Evolutionary conservation across 2,888 invertebrate genomes (phyloP), one percentile per base, ranked within the genome.

Genomic region (Caenorhabditis sp.): DNA sequence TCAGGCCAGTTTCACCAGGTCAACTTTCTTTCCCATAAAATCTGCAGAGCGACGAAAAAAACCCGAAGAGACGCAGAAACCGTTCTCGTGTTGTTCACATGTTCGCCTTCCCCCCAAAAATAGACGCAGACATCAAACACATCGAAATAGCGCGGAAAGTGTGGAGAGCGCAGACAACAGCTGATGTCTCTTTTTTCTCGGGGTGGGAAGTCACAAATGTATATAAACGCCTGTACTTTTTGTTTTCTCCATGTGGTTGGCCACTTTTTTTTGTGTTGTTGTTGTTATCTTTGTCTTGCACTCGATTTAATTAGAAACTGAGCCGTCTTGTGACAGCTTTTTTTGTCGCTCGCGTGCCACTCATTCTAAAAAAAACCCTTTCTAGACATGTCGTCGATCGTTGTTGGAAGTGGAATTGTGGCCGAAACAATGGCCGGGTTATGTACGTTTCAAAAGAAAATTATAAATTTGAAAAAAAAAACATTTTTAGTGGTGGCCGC

Each of bases 341-440:
- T n/a, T 54, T 54, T 54, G 8, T 54, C 19, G 54, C 53, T 31
- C 31, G 31, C 5, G 10, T 10, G 31, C 4, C 4, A 43, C 14
- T 12, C 12, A 43, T 12, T 3, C 6, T 12, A 43, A 43, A 43
- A 43, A 5, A 10, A 17, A 43, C 14, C 2, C 4, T 27, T 19
- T 58, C 1, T n/a, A 55, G 27, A 36, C n/a, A 73, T 73, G 73
- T 64, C 64, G 3, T 73, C 68, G n/a, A 73, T 73, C 23, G 73
- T 73, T 54, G 68, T 73, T 62, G 73, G 73, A 73, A 68, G 65
- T 59, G 73, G 73, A 59, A 53, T 58, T 57, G 59, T 73, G 27
- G 73, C 73, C 57, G 73, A 73, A 65, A 73, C 73, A 49, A 68
- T 73, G 36, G 68, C 66, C 23, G 73, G 68, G 59, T 51, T 73